A percentile compares a stretch with the other conserved stretches of the same genome.
These are phyloP conservation scores for Poeciliopsis gracilis DNA, from an alignment of 2,797 vertebrate genomes.

Conservation along the genomic window DNA sequence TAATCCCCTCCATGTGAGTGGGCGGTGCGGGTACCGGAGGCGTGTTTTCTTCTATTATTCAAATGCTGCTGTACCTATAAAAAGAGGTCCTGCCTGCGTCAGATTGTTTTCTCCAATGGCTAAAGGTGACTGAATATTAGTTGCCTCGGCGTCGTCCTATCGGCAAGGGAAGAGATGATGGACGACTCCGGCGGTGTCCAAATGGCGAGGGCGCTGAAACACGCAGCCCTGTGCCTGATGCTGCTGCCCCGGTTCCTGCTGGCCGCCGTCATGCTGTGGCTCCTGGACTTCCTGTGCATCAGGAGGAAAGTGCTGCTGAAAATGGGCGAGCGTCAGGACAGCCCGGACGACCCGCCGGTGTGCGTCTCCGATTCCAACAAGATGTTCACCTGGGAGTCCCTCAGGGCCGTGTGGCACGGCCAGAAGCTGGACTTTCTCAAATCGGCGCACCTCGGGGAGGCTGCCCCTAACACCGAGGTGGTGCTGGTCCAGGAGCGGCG, in stretches of 20 bases:
- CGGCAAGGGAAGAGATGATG: conserved; percentile 76
- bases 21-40: conserved; percentile 89
- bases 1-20: conserved; percentile 96
- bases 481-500: conserved; percentile 86
- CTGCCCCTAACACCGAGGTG: conserved; percentile 95
- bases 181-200: conserved; percentile 89
- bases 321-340: conserved; percentile 71
- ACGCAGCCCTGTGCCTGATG: conserved; percentile 90
- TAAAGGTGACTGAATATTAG: conserved; percentile 66
- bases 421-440: conserved; percentile 98
- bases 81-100: conserved; percentile 83
- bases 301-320: conserved; percentile 88
- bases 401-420: conserved; percentile 96
- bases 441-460: conserved; percentile 88
- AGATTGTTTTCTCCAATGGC: conserved; percentile 71
- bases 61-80: conserved; percentile 91
- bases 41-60: conserved; percentile 87
- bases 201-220: conserved; percentile 88
- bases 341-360: conserved; percentile 91
- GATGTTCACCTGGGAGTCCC: conserved; percentile 95
- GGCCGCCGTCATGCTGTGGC: conserved; percentile 94
- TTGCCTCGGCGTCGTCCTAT: conserved; percentile 59
- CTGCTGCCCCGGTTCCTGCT: conserved; percentile 95
- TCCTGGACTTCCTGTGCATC: conserved; percentile 96
- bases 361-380: conserved; percentile 95